A percentile compares a stretch with the other conserved stretches of the same genome.
Evolutionary conservation across 2,797 vertebrate species (phyloP).

Genomic region (Linurgus olivaceus): DNA sequence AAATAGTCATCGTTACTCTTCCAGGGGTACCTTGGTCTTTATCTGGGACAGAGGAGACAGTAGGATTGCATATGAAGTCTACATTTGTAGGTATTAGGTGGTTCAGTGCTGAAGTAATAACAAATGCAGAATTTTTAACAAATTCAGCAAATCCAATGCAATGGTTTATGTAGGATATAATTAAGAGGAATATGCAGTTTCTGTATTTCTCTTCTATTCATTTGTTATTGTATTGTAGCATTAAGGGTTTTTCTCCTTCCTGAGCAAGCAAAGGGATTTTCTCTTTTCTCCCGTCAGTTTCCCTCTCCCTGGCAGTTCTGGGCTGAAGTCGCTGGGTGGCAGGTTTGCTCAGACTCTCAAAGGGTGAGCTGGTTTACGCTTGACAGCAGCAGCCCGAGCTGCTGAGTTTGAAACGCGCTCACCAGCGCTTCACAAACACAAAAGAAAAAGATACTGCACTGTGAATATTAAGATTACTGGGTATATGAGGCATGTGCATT

Average conservation of each 20-base stretch:
- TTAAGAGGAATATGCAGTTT: background rate
- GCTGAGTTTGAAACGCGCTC: background rate
- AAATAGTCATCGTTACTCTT: background rate
- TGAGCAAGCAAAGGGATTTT: background rate
- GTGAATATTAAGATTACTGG: background rate
- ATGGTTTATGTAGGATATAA: background rate
- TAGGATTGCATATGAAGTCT: background rate
- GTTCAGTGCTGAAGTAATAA: background rate
- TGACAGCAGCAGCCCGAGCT: background rate
- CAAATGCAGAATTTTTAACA: background rate
- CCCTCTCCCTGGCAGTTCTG: background rate
- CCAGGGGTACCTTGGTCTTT: background rate
- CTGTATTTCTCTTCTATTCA: background rate
- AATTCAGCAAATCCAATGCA: background rate
- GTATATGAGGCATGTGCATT: background rate
- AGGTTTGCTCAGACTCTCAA: conserved; percentile 33
- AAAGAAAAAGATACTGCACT: background rate
- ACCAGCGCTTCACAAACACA: background rate
- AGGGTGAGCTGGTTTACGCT: background rate
- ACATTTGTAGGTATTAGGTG: background rate
- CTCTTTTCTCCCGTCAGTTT: background rate
- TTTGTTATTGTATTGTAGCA: background rate
- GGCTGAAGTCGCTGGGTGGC: conserved; percentile 50
- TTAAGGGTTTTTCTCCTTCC: background rate
- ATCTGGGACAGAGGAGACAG: background rate